Evolutionary conservation across 2,797 vertebrate species (phyloP).

Genomic region (Clarias laeviceps): DNA sequence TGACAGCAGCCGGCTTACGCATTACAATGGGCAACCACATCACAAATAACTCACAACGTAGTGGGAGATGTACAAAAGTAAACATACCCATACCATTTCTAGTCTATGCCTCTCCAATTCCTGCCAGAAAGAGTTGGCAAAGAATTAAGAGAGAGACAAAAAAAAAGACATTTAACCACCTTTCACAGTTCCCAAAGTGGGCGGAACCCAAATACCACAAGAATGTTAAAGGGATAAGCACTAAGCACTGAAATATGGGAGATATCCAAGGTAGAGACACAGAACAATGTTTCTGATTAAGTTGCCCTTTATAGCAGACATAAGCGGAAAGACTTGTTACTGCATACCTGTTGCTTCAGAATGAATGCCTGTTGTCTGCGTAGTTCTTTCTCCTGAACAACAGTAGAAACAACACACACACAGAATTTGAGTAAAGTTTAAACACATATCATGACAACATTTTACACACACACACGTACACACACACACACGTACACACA

Average conservation of each 20-base stretch:
- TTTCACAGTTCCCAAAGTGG: slow-evolving; percentile 36
- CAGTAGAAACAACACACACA: background rate
- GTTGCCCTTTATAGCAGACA: slow-evolving; percentile 15
- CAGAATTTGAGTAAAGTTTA: background rate
- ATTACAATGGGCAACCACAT: slow-evolving; percentile 87
- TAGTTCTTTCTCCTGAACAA: slow-evolving; percentile 89
- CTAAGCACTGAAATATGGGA: slow-evolving; percentile 13
- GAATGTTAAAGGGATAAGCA: slow-evolving; percentile 22
- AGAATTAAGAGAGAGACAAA: slow-evolving; percentile 84
- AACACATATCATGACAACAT: background rate
- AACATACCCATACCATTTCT: slow-evolving; percentile 99
- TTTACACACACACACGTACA: too few species aligned
- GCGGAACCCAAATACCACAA: slow-evolving; percentile 21
- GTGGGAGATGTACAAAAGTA: slow-evolving; percentile 95
- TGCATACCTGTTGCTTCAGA: slow-evolving; percentile 90
- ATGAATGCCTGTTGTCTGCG: slow-evolving; percentile 89
- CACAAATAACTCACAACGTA: slow-evolving; percentile 92
- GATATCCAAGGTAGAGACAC: slow-evolving; percentile 19
- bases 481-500: too few species aligned
- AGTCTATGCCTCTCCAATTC: slow-evolving; percentile 99
- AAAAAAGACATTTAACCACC: slow-evolving; percentile 64
- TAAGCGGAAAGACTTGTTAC: slow-evolving; percentile 23
- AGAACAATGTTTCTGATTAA: slow-evolving; percentile 35
- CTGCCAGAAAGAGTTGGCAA: slow-evolving; percentile 98
- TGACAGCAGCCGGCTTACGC: slow-evolving; percentile 88